Percentiles rank a stretch among this genome's conserved stretches.
Evolutionary conservation across 2,888 invertebrate genomes (phyloP).

Genomic region (Pantelozetes paolii): DNA sequence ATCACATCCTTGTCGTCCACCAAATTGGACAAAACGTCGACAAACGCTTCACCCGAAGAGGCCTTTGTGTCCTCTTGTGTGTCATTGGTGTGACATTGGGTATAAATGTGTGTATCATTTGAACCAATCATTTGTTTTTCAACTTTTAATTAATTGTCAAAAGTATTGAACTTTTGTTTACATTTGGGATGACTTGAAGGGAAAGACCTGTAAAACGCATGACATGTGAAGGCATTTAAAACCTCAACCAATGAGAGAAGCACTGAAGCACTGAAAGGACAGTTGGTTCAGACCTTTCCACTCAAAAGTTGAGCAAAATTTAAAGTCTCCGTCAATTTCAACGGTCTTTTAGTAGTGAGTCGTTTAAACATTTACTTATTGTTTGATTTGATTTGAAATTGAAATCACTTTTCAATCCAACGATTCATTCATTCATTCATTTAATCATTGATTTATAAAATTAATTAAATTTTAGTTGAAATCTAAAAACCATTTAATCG

Average conservation of each 20-base stretch:
- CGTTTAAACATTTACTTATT: background rate
- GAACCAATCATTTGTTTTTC: background rate
- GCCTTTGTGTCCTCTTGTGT: background rate
- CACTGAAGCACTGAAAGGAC: background rate
- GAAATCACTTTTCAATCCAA: background rate
- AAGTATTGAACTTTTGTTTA: constrained; percentile 13
- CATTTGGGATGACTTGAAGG: background rate
- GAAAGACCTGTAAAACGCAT: background rate
- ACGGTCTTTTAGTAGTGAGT: constrained; percentile 11
- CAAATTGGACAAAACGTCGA: constrained; percentile 85
- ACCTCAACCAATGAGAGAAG: background rate
- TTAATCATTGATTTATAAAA: background rate
- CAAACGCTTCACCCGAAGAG: constrained; percentile 66
- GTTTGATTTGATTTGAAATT: background rate
- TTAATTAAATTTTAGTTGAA: no score
- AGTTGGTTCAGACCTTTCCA: background rate
- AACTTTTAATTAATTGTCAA: background rate
- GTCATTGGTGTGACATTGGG: background rate
- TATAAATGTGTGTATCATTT: background rate
- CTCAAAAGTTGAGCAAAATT: no score
- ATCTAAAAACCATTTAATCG: background rate
- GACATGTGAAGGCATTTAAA: constrained; percentile 8
- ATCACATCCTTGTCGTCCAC: constrained; percentile 87
- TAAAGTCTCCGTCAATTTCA: constrained; percentile 31
- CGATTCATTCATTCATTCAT: background rate